phyloP scores from a whole-genome alignment of 1,140 invertebrate species.

The Gonatopus flavifemur region DNA sequence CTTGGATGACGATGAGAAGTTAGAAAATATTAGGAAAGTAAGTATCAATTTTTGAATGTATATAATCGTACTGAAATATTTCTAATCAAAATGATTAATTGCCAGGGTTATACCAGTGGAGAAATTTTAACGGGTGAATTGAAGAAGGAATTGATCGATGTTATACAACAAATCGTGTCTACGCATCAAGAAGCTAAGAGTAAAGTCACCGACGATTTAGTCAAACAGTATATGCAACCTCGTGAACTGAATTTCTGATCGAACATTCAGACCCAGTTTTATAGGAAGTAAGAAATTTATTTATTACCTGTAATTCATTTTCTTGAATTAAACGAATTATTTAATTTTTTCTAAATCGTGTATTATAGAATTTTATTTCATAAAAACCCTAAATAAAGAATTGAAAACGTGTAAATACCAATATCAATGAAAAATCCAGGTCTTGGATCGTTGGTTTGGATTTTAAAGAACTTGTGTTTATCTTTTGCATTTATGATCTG shows the following conservation, averaged over 20 bases:
- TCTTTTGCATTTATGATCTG: no score
- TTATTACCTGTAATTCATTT: no score
- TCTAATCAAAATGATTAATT: conserved; percentile 17
- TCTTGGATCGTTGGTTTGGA: no score
- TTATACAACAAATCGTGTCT: conserved; percentile 73
- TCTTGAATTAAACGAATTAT: no score
- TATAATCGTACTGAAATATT: conserved; percentile 3
- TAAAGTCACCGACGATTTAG: conserved; percentile 81
- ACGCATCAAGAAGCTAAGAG: conserved; percentile 82
- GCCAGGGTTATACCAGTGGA: conserved; percentile 84
- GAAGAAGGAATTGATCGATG: conserved; percentile 87
- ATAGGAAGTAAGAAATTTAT: no score
- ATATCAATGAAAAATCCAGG: no score
- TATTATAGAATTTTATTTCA: no score
- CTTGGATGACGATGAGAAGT: conserved; percentile 87
- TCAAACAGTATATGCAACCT: conserved; percentile 83
- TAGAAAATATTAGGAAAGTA: conserved; percentile 80
- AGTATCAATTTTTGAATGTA: conserved; percentile 17
- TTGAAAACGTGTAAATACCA: no score
- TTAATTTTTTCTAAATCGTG: no score
- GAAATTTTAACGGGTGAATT: conserved; percentile 91
- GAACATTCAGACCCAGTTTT: no score
- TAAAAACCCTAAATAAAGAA: no score
- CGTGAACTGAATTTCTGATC: conserved; percentile 79
- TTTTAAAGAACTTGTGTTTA: no score